phyloP scores from a whole-genome alignment of 2,888 invertebrate genomes.

The Athalia rosae region DNA sequence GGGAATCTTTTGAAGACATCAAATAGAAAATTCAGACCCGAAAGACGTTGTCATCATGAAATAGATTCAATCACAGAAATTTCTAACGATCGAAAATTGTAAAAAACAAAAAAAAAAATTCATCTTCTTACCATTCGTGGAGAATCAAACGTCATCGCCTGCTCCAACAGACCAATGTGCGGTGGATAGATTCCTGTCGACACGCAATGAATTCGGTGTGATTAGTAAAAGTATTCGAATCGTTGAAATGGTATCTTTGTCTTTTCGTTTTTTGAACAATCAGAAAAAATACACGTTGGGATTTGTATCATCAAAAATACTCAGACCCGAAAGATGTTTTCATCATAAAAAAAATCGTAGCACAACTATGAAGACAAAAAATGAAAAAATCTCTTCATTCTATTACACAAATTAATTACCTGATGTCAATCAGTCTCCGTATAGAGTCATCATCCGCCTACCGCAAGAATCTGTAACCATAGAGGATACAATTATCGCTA shows the following conservation, averaged over 20 bases:
- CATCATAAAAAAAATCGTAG: constrained; percentile 48
- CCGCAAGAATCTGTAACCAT: constrained; percentile 53
- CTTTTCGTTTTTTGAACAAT: background rate
- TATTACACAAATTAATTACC: constrained; percentile 20
- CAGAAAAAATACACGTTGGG: constrained; percentile 53
- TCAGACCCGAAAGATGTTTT: constrained; percentile 63
- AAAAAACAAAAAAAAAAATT: too few relatives aligned
- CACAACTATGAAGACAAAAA: constrained; percentile 13
- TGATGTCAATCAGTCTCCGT: background rate
- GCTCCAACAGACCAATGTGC: background rate
- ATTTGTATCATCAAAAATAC: constrained; percentile 54
- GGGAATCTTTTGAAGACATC: constrained; percentile 55
- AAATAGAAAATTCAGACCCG: constrained; percentile 61
- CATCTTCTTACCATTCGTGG: too few relatives aligned
- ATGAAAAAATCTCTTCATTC: constrained; percentile 47
- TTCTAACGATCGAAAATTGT: too few relatives aligned
- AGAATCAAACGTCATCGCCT: too few relatives aligned
- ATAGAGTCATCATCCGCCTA: constrained; percentile 49
- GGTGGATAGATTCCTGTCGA: constrained; percentile 20
- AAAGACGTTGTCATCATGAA: constrained; percentile 60
- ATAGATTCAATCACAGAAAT: constrained; percentile 35
- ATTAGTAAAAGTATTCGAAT: background rate
- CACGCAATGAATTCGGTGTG: constrained; percentile 3
- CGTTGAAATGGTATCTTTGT: constrained; percentile 41
- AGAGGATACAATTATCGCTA: constrained; percentile 45